Base-by-base conservation (phyloP, 2,888 invertebrate genomes). In the Leptopilina drosophilae region DNA sequence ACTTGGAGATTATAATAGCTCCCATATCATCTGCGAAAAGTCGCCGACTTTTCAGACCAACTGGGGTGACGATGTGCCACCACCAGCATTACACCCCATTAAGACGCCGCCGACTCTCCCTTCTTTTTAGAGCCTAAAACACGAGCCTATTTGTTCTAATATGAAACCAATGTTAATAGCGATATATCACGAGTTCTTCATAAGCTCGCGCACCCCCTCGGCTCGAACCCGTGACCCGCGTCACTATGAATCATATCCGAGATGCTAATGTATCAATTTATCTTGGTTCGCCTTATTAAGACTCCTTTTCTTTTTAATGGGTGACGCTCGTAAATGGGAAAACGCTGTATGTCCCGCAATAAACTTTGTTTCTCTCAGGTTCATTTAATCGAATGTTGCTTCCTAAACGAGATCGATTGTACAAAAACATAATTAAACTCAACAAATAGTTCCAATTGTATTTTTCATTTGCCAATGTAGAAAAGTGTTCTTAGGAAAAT, bases 261-360 rank as follows among this genome's bases (percentile, higher is more conserved):
- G 87, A 89, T 89, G 88, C 88, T 90, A 90, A 91, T 91, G 90
- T 89, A 88, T 87, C 89, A 86, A 90, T 90, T 90, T 87, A 89
- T 90, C 89, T 89, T 86, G 84, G 77, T 80, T 80, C 81, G 83
- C 81, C 81, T 82, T 82, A 83, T 83, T 82, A 83, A 83, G 82
- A 83, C 80, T 83, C 78, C 79, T 79, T 82, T 83, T 80, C 80
- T 76, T 77, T 81, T 83, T 77, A 82, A 82, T 78, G 79, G 81
- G 81, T 80, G 83, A 83, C 83, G 81, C 79, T 78, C 78, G 79
- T 80, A 81, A 81, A 83, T 83, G 83, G 82, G 81, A 83, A 83
- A 81, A 69, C 46, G 69, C 69, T 69, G 69, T 69, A 69, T 69
- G 53, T 69, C 69, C 69, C 69, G 53, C 69, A 33, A 33, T 33